Percentiles rank a stretch among this genome's conserved stretches.
phyloP scores from a whole-genome alignment of 2,888 invertebrate genomes.

The Criorhina ranunculi region DNA sequence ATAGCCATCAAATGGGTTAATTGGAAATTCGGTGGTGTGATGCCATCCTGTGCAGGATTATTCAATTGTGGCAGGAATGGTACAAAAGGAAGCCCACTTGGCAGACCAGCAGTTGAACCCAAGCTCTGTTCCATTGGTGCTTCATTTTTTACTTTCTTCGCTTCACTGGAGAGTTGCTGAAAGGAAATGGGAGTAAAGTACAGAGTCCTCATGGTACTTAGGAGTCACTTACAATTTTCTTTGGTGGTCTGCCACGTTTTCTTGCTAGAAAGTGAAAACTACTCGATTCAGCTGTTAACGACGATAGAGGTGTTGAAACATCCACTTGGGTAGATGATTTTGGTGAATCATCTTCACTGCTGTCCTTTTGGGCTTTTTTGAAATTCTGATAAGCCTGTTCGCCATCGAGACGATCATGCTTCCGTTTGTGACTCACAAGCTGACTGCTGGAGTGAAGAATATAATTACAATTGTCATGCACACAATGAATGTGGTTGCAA shows the following conservation, averaged over 20 bases:
- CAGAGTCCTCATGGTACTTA: neutral
- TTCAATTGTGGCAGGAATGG: conserved; percentile 79
- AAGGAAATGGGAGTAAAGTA: neutral
- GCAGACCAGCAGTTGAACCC: conserved; percentile 1
- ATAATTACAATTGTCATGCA: conserved; percentile 96
- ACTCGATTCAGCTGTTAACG: conserved; percentile 81
- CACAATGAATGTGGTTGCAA: conserved; percentile 99
- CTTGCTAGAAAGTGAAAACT: conserved; percentile 81
- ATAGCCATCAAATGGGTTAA: conserved; percentile 83
- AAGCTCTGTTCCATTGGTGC: conserved; percentile 26
- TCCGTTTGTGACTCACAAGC: conserved; percentile 98
- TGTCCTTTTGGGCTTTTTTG: conserved; percentile 81
- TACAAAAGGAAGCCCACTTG: conserved; percentile 70
- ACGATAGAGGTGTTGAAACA: conserved; percentile 82
- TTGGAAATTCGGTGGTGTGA: conserved; percentile 81
- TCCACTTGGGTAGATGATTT: conserved; percentile 68
- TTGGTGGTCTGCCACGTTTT: conserved; percentile 83
- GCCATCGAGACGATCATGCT: conserved; percentile 97
- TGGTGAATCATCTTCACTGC: conserved; percentile 80
- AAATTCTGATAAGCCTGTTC: conserved; percentile 86
- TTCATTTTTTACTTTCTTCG: conserved; percentile 54
- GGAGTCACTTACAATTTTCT: conserved; percentile 81
- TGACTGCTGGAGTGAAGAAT: conserved; percentile 98
- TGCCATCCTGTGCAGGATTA: conserved; percentile 77
- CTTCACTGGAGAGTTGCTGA: conserved; percentile 50